Evolutionary conservation across 2,888 invertebrate genomes (phyloP), one percentile per base, ranked within the genome.

Genomic region (Caenorhabditis wallacei): DNA sequence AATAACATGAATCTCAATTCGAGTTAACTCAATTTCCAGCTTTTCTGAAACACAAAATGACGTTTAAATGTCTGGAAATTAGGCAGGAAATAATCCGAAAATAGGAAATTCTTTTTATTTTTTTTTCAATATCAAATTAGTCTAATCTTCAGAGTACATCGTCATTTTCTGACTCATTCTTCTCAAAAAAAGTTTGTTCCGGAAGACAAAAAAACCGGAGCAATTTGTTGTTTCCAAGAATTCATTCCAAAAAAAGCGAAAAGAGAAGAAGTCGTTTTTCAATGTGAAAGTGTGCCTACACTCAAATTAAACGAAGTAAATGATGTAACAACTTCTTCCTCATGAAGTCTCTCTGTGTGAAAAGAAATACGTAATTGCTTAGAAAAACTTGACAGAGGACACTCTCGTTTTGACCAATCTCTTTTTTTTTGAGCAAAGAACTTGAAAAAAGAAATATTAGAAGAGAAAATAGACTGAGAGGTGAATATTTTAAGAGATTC

Each of bases 351-450:
- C n/a, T n/a, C 63, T 64, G 63, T 71, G 71, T 64, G 70, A 64
- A 56, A 74, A 64, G 72, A 74, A 43, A 64, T 64, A 66, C 74
- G 74, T 74, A 74, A 74, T 74, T 74, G 74, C 74, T 53, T 56
- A 30, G 30, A 43, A 66, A 74, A 66, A 74, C 74, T 64, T 74
- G 74, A 74, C 74, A 8, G 10, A 24, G 51, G 59, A 59, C 59
- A 51, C 37, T 46, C 46, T 46, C 46, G 18, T 48, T 48, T 48
- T 48, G 46, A 48, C 46, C 46, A 13, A 18, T 48, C 46, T 48
- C 13, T 69, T 61, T 57, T 22, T 46, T 54, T 43, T n/a, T n/a
- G 63, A 56, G 63, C 64, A 66, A 75, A 75, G 64, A 64, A 64
- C 40, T 63, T 13, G 54, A 40, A 22, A 54, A 26, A 11, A 51